Percentiles rank a stretch among this genome's conserved stretches.
Evolutionary conservation across 2,797 vertebrate genomes (phyloP).

Genomic region (Chaetophractus vellerosus): DNA sequence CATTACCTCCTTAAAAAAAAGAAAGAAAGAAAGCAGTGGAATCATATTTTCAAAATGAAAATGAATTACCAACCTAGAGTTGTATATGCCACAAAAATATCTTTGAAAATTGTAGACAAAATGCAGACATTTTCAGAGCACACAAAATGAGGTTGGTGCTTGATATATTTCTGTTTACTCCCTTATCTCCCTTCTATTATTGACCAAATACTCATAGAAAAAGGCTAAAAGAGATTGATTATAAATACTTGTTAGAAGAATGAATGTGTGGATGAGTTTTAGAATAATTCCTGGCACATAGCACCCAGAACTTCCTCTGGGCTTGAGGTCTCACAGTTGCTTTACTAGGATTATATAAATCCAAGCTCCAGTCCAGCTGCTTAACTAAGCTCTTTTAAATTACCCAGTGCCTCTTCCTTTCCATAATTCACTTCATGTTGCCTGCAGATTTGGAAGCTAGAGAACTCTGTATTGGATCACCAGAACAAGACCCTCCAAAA

Average conservation of each 20-base stretch:
- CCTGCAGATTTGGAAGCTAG: slow-evolving; percentile 93
- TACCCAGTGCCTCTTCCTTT: rapidly evolving
- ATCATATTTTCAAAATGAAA: neutral
- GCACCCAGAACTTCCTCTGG: neutral
- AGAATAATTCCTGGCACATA: neutral
- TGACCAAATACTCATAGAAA: neutral
- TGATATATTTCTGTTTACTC: neutral
- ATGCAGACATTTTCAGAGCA: neutral
- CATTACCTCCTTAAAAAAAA: too few species aligned
- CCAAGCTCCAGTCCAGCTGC: rapidly evolving
- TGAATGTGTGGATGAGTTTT: too few species aligned
- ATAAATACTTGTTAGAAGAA: neutral
- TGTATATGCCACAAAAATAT: neutral
- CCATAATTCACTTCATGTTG: rapidly evolving
- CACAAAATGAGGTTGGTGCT: neutral
- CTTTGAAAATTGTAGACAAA: neutral
- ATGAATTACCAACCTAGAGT: neutral
- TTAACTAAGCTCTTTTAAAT: rapidly evolving
- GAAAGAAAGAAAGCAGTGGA: too few species aligned
- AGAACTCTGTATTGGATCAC: slow-evolving; percentile 93
- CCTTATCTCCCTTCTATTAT: neutral
- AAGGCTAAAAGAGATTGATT: neutral
- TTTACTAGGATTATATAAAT: neutral
- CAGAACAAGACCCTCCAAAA: slow-evolving; percentile 93
- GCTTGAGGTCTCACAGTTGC: neutral